Conservation (phyloP, 1,140 invertebrate species). For the Eufriesea mexicana region DNA sequence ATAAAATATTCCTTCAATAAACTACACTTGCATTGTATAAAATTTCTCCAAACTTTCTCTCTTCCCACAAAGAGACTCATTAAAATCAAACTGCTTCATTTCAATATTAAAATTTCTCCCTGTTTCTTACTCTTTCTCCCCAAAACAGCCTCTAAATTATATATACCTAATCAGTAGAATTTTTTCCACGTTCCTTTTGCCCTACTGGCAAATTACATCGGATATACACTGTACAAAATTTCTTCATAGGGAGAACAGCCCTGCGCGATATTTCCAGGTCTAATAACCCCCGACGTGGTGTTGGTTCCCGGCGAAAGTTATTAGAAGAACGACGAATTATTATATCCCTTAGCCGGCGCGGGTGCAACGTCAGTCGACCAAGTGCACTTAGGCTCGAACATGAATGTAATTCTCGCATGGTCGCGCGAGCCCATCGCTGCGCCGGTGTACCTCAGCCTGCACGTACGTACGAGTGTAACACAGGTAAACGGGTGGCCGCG, state of each 20-base stretch:
- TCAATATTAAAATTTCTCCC: no score
- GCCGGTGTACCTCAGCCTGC: no score
- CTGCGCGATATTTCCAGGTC: neutral
- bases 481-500: conserved; percentile 21
- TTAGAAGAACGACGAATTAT: conserved; percentile 6
- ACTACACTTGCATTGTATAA: no score
- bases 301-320: neutral
- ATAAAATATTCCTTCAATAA: no score
- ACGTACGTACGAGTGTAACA: conserved; percentile 7
- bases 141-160: no score
- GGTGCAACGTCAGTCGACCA: conserved; percentile 36
- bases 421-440: neutral
- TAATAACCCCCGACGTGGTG: neutral
- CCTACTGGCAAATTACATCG: no score
- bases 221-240: neutral
- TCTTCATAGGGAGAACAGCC: neutral
- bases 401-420: conserved; percentile 28
- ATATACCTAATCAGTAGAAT: no score
- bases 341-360: neutral
- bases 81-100: no score
- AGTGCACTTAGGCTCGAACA: conserved; percentile 32
- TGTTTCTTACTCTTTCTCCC: no score
- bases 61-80: no score
- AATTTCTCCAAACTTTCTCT: no score
- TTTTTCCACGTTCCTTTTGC: no score